A percentile compares a stretch with the other conserved stretches of the same genome.
Conservation (phyloP, 2,888 invertebrate species). For the Leucophenga montana region DNA sequence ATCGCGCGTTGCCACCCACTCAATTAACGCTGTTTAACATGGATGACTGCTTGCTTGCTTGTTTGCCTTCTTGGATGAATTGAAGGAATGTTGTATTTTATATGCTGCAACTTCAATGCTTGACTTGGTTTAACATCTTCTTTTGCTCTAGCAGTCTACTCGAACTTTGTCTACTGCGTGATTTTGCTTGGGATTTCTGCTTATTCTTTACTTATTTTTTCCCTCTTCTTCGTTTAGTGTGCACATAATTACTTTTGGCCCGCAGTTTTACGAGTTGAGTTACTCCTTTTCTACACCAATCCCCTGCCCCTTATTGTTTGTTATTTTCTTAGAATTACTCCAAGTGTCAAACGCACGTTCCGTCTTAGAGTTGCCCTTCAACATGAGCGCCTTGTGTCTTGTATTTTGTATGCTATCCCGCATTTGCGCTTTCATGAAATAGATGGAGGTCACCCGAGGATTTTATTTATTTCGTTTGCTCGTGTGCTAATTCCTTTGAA, state of each 20-base stretch:
- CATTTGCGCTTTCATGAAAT: conserved; percentile 8
- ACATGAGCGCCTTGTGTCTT: not conserved
- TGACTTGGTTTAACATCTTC: not conserved
- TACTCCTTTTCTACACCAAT: too few species aligned
- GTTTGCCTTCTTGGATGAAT: too few species aligned
- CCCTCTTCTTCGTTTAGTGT: conserved; percentile 17
- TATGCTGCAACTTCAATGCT: not conserved
- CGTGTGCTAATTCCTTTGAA: not conserved
- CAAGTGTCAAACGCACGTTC: conserved; percentile 56
- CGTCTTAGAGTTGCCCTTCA: conserved; percentile 17
- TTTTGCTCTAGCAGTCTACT: conserved; percentile 8
- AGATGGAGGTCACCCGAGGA: conserved; percentile 18
- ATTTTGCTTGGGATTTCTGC: not conserved
- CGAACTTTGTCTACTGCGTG: conserved; percentile 1
- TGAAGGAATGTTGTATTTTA: not conserved
- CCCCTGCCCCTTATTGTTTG: conserved; percentile 28
- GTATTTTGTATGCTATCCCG: conserved; percentile 8
- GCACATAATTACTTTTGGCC: conserved; percentile 63
- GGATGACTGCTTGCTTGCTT: not conserved
- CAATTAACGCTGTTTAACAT: conserved; percentile 55
- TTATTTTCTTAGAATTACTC: conserved; percentile 55
- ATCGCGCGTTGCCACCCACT: conserved; percentile 49
- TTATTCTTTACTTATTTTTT: conserved; percentile 29
- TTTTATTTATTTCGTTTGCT: conserved; percentile 8
- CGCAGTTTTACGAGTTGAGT: conserved; percentile 58